Evolutionary conservation across 2,888 invertebrate species (phyloP).

Genomic region (Exephanes ischioxanthus): DNA sequence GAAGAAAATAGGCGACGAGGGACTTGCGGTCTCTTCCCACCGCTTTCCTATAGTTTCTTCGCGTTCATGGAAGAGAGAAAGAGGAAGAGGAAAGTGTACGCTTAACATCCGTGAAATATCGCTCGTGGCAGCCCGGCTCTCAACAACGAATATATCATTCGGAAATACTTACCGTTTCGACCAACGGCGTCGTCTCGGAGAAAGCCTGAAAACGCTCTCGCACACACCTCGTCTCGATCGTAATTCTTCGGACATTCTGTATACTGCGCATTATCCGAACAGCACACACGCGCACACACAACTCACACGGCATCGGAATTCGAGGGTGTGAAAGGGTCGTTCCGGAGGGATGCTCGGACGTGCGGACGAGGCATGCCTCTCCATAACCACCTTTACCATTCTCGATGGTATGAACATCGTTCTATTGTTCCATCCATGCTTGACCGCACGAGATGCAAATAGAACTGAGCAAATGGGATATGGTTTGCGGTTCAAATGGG

Average conservation of each 20-base stretch:
- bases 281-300: not conserved
- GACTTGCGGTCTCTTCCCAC: conserved; percentile 25
- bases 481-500: not conserved
- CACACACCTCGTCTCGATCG: conserved; percentile 48
- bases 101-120: conserved; percentile 74
- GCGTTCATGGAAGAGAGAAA: conserved; percentile 28
- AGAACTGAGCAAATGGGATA: not conserved
- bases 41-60: not conserved
- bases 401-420: conserved; percentile 3
- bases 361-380: conserved; percentile 15
- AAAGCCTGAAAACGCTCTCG: conserved; percentile 51
- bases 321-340: conserved; percentile 11
- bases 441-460: not conserved
- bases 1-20: conserved; percentile 22
- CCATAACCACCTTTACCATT: not conserved
- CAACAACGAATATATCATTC: conserved; percentile 78
- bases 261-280: conserved; percentile 2
- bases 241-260: conserved; percentile 48
- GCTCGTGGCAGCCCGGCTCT: conserved; percentile 72
- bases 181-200: conserved; percentile 61
- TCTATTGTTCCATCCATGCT: conserved; percentile 5
- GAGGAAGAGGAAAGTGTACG: conserved; percentile 63
- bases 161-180: conserved; percentile 75
- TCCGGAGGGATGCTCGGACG: conserved; percentile 13
- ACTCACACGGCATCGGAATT: not conserved